phyloP scores from a whole-genome alignment of 2,113 vertebrate genomes.

The Haplochromis vanheusdeni region DNA sequence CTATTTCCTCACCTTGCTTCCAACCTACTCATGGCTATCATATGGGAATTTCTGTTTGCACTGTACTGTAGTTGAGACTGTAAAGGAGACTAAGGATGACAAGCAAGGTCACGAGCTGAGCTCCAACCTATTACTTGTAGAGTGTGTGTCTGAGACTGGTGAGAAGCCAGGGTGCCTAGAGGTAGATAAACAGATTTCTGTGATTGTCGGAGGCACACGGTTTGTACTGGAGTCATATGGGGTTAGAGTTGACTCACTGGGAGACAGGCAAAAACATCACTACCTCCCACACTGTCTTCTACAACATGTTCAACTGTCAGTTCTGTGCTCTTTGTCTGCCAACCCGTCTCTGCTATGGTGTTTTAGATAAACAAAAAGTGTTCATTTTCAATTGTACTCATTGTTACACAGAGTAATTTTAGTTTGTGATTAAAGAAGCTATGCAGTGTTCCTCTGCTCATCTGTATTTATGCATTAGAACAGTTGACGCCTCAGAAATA shows the following conservation, averaged over 20 bases:
- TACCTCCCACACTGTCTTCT: slow-evolving; percentile 20
- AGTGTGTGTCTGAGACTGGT: background rate
- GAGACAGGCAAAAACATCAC: slow-evolving; percentile 15
- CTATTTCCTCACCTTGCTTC: background rate
- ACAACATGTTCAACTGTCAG: slow-evolving; percentile 22
- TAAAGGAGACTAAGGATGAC: slow-evolving; percentile 5
- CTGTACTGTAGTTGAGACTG: background rate
- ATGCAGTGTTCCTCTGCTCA: background rate
- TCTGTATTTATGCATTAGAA: background rate
- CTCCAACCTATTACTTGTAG: slow-evolving; percentile 1
- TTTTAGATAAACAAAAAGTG: background rate
- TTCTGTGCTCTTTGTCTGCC: background rate
- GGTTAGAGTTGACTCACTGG: slow-evolving; percentile 29
- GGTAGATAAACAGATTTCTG: slow-evolving; percentile 27
- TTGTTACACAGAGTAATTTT: background rate
- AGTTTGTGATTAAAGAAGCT: background rate
- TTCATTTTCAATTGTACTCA: background rate
- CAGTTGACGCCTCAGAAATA: background rate
- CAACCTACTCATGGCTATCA: background rate
- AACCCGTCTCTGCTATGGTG: background rate
- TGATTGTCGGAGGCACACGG: background rate
- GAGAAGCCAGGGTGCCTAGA: background rate
- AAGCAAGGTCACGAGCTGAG: slow-evolving; percentile 22
- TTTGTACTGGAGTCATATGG: slow-evolving; percentile 16
- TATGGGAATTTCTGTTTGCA: background rate